Conservation (phyloP, 1,140 invertebrate genomes). For the Yoshiicerus persimilis region DNA sequence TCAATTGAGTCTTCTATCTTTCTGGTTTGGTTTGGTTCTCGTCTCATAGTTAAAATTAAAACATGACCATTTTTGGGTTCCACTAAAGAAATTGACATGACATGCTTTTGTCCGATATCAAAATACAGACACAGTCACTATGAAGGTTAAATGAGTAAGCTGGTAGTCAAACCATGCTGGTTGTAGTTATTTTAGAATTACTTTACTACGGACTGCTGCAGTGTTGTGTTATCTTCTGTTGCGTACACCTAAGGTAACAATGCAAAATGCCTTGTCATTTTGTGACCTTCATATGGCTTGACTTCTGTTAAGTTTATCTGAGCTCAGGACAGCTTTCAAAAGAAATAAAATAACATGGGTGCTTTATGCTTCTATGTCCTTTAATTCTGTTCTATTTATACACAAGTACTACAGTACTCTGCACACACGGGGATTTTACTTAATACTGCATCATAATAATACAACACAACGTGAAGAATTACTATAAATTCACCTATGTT, state of each 20-base stretch:
- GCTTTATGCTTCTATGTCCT: not conserved
- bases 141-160: constrained; percentile 2
- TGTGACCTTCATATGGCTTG: constrained; percentile 15
- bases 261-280: constrained; percentile 26
- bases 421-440: not conserved
- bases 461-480: not conserved
- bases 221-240: not conserved
- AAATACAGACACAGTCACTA: not conserved
- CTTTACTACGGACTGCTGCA: not conserved
- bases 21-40: not conserved
- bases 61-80: constrained; percentile 4
- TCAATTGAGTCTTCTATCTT: not conserved
- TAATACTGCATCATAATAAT: too few species aligned
- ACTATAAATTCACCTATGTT: too few species aligned
- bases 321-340: not conserved
- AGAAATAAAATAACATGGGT: not conserved
- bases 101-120: not conserved
- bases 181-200: not conserved
- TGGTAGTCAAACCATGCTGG: constrained; percentile 1
- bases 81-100: constrained; percentile 9
- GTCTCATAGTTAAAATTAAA: not conserved
- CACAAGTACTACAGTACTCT: too few species aligned
- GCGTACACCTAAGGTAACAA: not conserved
- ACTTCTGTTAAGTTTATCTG: not conserved
- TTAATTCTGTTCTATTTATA: not conserved